Conservation (phyloP, 2,888 invertebrate genomes). For the Melanophora roralis region DNA sequence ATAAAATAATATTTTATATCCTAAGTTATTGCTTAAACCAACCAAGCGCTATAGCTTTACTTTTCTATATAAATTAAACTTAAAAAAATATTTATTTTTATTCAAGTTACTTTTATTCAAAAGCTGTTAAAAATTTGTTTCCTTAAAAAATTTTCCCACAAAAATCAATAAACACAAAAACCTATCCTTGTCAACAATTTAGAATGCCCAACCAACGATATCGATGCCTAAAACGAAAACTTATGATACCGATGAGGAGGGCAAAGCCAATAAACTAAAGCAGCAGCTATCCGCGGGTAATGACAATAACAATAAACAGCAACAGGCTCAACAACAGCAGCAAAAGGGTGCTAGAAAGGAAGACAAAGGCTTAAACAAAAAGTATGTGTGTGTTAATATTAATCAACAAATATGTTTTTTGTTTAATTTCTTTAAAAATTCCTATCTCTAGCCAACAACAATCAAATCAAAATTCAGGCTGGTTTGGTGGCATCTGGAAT, state of each 20-base stretch:
- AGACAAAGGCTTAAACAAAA: conserved; percentile 45
- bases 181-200: conserved; percentile 61
- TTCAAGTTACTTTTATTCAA: neutral
- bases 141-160: conserved; percentile 25
- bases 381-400: conserved; percentile 38
- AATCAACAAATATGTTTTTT: no score
- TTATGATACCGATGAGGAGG: conserved; percentile 72
- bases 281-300: conserved; percentile 66
- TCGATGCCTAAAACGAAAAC: conserved; percentile 79
- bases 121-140: conserved; percentile 1
- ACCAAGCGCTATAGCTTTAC: no score
- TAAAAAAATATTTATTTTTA: no score
- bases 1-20: no score
- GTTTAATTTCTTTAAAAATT: neutral
- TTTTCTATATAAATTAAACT: no score
- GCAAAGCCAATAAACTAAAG: conserved; percentile 17
- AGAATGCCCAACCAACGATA: conserved; percentile 78
- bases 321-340: conserved; percentile 42
- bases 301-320: conserved; percentile 52
- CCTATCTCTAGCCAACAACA: conserved; percentile 52
- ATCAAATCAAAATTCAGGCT: conserved; percentile 79
- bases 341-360: conserved; percentile 57
- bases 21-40: no score
- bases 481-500: conserved; percentile 92
- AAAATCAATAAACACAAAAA: conserved; percentile 42